Conservation (phyloP, 2,797 vertebrate species). For the Mastacembelus armatus region DNA sequence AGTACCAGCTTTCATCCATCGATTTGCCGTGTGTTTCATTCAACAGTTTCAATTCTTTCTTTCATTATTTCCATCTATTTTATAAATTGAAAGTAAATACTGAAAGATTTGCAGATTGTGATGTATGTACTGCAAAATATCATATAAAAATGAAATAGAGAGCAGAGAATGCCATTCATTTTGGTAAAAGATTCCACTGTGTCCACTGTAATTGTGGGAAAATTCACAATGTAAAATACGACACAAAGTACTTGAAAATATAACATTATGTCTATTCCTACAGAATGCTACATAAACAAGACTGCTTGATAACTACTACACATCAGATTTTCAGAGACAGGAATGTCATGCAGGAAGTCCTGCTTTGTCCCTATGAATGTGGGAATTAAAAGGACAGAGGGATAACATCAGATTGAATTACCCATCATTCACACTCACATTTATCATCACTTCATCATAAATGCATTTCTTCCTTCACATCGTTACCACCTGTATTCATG, state of each 20-base stretch:
- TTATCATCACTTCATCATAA: slow-evolving; percentile 12
- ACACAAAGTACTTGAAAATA: background rate
- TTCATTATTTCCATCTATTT: no score
- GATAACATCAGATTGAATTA: slow-evolving; percentile 16
- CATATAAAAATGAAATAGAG: background rate
- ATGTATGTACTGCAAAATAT: no score
- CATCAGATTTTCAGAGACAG: slow-evolving; percentile 5
- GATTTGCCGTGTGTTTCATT: no score
- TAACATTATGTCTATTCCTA: background rate
- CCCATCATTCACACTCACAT: slow-evolving; percentile 12
- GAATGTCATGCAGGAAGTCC: background rate
- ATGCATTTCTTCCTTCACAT: slow-evolving; percentile 4
- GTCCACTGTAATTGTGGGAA: background rate
- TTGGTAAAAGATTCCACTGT: background rate
- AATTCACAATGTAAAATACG: background rate
- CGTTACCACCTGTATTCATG: slow-evolving; percentile 24
- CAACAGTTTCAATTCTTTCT: no score
- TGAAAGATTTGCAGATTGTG: no score
- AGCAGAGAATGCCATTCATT: background rate
- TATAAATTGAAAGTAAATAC: no score
- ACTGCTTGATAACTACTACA: background rate
- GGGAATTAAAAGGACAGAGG: slow-evolving; percentile 1
- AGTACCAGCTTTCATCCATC: no score
- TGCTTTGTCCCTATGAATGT: background rate
- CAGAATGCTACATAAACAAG: background rate